Conservation (phyloP, 2,797 vertebrate species). For the Anguilla anguilla region DNA sequence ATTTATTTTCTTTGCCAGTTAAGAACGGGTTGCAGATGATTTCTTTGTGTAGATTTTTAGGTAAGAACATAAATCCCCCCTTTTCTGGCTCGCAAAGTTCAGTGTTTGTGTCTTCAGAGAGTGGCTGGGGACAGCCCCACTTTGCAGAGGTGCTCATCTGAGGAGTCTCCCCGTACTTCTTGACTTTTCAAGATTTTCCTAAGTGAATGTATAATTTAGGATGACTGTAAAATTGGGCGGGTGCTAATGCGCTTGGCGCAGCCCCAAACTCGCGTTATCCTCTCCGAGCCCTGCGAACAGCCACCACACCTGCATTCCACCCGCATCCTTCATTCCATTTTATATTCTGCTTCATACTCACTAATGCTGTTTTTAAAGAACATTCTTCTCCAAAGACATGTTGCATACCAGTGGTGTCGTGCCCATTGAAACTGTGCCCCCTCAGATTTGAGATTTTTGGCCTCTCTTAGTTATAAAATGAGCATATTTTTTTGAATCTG, state of each 20-base stretch:
- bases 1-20: conserved; percentile 39
- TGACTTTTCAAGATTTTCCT: conserved; percentile 62
- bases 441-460: no score
- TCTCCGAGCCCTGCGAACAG: conserved; percentile 52
- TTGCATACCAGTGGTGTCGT: not conserved
- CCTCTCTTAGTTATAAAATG: no score
- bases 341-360: conserved; percentile 53
- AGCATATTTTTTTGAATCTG: no score
- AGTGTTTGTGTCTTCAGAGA: conserved; percentile 59
- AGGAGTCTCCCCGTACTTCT: conserved; percentile 54
- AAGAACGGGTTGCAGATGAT: conserved; percentile 2
- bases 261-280: conserved; percentile 56
- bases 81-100: conserved; percentile 53
- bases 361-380: conserved; percentile 51
- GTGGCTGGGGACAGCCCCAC: conserved; percentile 51
- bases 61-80: conserved; percentile 38
- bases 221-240: conserved; percentile 57
- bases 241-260: conserved; percentile 65
- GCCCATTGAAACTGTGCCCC: no score
- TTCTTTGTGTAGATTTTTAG: conserved; percentile 31
- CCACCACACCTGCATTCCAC: conserved; percentile 62
- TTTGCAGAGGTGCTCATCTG: conserved; percentile 46
- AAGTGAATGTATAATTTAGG: conserved; percentile 59
- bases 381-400: not conserved
- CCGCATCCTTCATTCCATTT: conserved; percentile 34